Evolutionary conservation across 2,797 vertebrate species (phyloP).

Genomic region (Chiloscyllium punctatum): DNA sequence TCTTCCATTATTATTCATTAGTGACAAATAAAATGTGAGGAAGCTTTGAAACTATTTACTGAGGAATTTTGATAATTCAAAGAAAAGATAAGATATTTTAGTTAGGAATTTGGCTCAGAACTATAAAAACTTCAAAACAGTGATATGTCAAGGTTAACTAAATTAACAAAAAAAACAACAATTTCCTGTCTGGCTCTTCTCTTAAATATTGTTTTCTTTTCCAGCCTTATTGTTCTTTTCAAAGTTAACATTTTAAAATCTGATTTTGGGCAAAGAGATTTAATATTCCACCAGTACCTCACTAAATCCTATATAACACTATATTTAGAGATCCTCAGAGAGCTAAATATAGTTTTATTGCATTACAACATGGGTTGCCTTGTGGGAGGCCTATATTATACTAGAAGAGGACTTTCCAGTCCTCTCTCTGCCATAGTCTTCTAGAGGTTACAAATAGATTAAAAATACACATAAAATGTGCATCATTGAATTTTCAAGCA

Average conservation of each 20-base stretch:
- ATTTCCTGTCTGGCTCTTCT: slow-evolving; percentile 20
- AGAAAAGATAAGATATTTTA: slow-evolving; percentile 7
- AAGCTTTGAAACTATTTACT: slow-evolving; percentile 19
- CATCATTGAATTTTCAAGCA: too few species aligned
- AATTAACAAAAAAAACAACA: slow-evolving; percentile 9
- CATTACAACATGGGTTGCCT: background rate
- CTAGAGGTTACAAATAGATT: background rate
- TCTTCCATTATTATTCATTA: background rate
- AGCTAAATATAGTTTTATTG: background rate
- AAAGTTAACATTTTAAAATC: background rate
- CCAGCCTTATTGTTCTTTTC: background rate
- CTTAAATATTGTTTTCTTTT: background rate
- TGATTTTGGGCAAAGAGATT: background rate
- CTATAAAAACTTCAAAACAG: background rate
- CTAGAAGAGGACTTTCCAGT: background rate
- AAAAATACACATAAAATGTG: background rate
- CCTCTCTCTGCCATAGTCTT: background rate
- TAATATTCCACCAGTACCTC: background rate
- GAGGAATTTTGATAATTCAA: background rate
- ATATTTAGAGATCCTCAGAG: background rate
- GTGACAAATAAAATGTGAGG: background rate
- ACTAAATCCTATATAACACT: too few species aligned
- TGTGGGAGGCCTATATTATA: background rate
- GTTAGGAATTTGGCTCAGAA: slow-evolving; percentile 26
- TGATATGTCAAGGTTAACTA: background rate